Conservation (phyloP, 2,888 invertebrate species). For the Cybosia mesomella region DNA sequence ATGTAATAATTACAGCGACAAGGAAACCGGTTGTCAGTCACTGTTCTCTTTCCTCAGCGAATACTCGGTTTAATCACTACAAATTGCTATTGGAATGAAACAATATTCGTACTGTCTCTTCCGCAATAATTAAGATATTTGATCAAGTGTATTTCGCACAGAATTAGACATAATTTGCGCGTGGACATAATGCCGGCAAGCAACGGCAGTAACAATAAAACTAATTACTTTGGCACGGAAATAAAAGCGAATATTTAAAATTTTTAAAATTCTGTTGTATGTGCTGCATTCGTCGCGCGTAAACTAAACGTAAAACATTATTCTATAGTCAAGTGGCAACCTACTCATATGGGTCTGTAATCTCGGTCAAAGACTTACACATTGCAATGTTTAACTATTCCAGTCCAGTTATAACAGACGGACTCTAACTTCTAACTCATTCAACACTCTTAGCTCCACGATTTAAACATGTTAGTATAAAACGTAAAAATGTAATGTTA, state of each 20-base stretch:
- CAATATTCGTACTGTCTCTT: background rate
- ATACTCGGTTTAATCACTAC: background rate
- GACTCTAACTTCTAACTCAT: background rate
- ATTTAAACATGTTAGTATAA: background rate
- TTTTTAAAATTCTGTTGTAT: background rate
- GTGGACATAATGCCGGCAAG: background rate
- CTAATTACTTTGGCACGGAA: constrained; percentile 1
- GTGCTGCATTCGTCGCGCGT: background rate
- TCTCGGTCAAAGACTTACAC: background rate
- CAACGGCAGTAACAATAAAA: background rate
- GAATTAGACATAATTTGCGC: background rate
- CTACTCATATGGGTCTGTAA: background rate
- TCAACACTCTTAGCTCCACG: background rate
- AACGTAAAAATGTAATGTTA: background rate
- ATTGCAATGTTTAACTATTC: background rate
- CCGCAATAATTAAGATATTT: background rate
- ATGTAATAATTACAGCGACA: background rate
- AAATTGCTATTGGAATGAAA: background rate
- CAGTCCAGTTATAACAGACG: background rate
- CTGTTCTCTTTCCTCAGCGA: background rate
- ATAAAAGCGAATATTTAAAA: background rate
- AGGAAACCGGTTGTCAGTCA: background rate
- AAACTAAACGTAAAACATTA: background rate
- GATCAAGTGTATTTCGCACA: background rate
- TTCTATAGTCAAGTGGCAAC: background rate